Evolutionary conservation across 2,888 invertebrate species (phyloP).

Genomic region (Hyposoter dolosus): DNA sequence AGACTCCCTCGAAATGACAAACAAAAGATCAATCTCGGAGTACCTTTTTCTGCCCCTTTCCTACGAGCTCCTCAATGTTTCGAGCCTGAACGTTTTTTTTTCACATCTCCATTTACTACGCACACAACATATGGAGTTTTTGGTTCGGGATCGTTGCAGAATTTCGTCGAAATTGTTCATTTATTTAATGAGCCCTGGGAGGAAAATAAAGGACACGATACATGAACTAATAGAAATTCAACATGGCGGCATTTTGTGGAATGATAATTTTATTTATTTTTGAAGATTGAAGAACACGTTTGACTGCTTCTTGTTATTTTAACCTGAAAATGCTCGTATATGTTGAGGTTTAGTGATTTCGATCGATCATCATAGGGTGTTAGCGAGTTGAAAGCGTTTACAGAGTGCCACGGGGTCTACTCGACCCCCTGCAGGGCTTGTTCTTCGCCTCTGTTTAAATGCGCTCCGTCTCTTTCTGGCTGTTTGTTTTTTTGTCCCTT

Average conservation of each 20-base stretch:
- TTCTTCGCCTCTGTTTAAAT: conserved; percentile 6
- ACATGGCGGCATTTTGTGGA: too few relatives aligned
- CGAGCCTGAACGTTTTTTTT: background rate
- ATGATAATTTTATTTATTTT: background rate
- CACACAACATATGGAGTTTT: background rate
- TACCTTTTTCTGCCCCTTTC: conserved; percentile 37
- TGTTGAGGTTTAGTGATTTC: conserved; percentile 30
- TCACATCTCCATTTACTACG: conserved; percentile 26
- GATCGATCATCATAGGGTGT: conserved; percentile 70
- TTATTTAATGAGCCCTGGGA: background rate
- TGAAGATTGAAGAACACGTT: background rate
- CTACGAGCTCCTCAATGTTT: conserved; percentile 42
- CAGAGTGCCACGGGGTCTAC: conserved; percentile 51
- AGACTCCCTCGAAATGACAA: background rate
- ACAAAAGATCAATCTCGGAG: conserved; percentile 51
- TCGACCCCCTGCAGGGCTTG: conserved; percentile 69
- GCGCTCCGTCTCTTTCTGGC: background rate
- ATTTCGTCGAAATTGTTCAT: background rate
- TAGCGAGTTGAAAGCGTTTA: conserved; percentile 64
- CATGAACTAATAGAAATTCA: too few relatives aligned
- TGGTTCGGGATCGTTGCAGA: background rate
- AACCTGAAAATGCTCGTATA: conserved; percentile 11
- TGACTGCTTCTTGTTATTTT: background rate
- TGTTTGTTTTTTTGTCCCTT: conserved; percentile 36
- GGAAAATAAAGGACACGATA: too few relatives aligned